Percentiles rank a stretch among this genome's conserved stretches.
These are phyloP conservation scores for Ectemnius continuus DNA, from an alignment of 2,888 invertebrate genomes.

Conservation along the genomic window DNA sequence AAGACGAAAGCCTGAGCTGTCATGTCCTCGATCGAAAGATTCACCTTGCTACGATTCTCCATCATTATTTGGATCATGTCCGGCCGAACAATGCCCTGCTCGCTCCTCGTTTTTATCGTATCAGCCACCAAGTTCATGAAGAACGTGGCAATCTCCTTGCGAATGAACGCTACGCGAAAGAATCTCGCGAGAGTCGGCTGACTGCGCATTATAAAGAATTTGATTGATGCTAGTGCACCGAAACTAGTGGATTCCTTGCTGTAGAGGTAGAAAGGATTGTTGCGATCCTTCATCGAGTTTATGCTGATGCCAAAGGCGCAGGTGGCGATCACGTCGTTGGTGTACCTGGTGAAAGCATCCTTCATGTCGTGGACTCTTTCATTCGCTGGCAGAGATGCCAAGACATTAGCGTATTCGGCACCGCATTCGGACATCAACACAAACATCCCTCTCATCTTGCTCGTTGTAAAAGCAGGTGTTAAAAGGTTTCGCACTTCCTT, in stretches of 20 bases:
- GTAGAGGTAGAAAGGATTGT: constrained; percentile 67
- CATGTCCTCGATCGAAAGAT: constrained; percentile 72
- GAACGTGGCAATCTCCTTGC: background rate
- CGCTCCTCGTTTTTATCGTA: background rate
- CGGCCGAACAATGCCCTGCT: background rate
- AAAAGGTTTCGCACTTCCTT: constrained; percentile 79
- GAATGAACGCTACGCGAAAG: background rate
- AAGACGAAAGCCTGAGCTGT: constrained; percentile 78
- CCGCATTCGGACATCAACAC: constrained; percentile 77
- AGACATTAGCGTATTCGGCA: constrained; percentile 60
- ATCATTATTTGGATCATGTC: constrained; percentile 63
- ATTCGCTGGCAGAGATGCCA: constrained; percentile 36
- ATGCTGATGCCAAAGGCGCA: constrained; percentile 68
- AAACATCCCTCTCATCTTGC: constrained; percentile 81
- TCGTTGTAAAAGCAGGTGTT: constrained; percentile 81
- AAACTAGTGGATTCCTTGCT: constrained; percentile 56
- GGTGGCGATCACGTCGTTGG: constrained; percentile 69
- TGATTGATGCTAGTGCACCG: constrained; percentile 20
- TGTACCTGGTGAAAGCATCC: constrained; percentile 65
- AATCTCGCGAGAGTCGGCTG: background rate
- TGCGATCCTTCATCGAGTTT: constrained; percentile 66
- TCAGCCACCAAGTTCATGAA: background rate
- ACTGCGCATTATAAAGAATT: constrained; percentile 47
- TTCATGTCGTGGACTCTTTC: constrained; percentile 64
- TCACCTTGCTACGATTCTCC: constrained; percentile 69